Percentiles rank a stretch among this genome's conserved stretches.
phyloP scores from a whole-genome alignment of 2,797 vertebrate species.

The Dryobates pubescens region DNA sequence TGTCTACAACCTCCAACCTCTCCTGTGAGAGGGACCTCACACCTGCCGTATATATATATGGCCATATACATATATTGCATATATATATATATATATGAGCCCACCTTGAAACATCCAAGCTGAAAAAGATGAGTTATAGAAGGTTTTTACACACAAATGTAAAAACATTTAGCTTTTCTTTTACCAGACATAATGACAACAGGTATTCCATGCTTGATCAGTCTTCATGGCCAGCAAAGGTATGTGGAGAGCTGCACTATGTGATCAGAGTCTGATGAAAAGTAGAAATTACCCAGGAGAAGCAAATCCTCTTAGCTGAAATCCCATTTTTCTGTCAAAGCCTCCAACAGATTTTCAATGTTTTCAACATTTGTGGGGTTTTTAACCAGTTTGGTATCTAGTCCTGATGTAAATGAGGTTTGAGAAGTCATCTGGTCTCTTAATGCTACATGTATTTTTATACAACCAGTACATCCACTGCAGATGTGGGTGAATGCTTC shows the following conservation, averaged over 20 bases:
- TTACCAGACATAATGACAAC: neutral
- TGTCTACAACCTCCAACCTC: too few species aligned
- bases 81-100: too few species aligned
- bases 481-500: neutral
- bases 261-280: slow-evolving; percentile 38
- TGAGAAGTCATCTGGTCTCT: neutral
- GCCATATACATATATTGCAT: too few species aligned
- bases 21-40: neutral
- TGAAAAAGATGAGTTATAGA: neutral
- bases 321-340: slow-evolving; percentile 15
- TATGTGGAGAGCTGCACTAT: neutral
- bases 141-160: neutral
- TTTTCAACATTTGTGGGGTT: neutral
- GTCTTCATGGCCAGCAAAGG: neutral
- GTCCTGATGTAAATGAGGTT: neutral
- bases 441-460: neutral
- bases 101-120: neutral
- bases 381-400: neutral
- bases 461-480: neutral
- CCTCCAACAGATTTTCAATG: slow-evolving; percentile 13
- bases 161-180: neutral
- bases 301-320: slow-evolving; percentile 7
- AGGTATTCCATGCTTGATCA: neutral
- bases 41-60: neutral
- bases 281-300: slow-evolving; percentile 24